These are phyloP conservation scores for Ennomos erosarius DNA, from an alignment of 2,888 invertebrate species.

Conservation along the genomic window DNA sequence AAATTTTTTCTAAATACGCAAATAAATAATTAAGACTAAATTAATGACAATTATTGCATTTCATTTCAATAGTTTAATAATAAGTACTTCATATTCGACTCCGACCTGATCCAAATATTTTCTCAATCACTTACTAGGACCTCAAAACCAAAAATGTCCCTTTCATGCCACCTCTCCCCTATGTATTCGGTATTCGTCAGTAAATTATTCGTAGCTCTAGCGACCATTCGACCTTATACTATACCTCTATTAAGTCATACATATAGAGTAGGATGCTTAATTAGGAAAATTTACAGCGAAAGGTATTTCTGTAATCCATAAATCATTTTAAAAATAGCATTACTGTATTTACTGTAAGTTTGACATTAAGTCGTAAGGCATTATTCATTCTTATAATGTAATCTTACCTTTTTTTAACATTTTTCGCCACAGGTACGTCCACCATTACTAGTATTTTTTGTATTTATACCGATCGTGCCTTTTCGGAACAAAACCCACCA, in stretches of 20 bases:
- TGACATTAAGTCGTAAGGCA: slow-evolving; percentile 10
- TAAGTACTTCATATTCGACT: no score
- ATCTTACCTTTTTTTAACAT: slow-evolving; percentile 57
- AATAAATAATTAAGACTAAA: no score
- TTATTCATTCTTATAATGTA: slow-evolving; percentile 27
- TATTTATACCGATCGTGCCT: slow-evolving; percentile 31
- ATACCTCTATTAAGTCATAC: slow-evolving; percentile 19
- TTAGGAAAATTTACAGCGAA: slow-evolving; percentile 31
- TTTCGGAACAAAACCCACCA: slow-evolving; percentile 51
- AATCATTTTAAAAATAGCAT: slow-evolving; percentile 20
- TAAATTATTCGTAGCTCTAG: slow-evolving; percentile 35
- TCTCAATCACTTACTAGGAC: no score
- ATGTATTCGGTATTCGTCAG: slow-evolving; percentile 35
- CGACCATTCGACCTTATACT: slow-evolving; percentile 33
- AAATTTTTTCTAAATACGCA: no score
- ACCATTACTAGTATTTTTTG: slow-evolving; percentile 53
- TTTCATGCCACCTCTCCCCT: no score
- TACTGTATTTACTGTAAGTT: slow-evolving; percentile 8
- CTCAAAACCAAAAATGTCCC: no score
- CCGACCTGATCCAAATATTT: no score
- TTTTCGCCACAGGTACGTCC: slow-evolving; percentile 73
- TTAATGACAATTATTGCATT: no score
- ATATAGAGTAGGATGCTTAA: slow-evolving; percentile 35
- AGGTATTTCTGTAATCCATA: slow-evolving; percentile 36
- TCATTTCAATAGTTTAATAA: no score